Evolutionary conservation across 1,140 invertebrate genomes (phyloP), one percentile per base, ranked within the genome.

Genomic region (Uloborus diversus): DNA sequence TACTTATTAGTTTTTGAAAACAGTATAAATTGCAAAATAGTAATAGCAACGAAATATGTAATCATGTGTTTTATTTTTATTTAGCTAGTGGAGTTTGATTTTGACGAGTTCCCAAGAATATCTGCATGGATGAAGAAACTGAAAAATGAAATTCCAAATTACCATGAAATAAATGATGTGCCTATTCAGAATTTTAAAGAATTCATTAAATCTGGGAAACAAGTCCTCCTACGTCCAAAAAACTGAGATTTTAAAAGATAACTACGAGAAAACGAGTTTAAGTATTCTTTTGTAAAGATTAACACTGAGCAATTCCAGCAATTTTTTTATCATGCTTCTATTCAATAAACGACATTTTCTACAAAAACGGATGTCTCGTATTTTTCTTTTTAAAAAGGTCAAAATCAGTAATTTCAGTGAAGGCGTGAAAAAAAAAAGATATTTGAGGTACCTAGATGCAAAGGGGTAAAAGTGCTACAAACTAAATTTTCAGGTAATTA

Each of bases 321-420:
- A 9, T 9, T 9, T 30, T 68, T 9, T 28, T 68, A 5, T 35
- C 32, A 68, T 30, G 64, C 65, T 51, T 32, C 42, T 4, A 30
- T 51, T 17, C 28, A 51, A 47, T 9, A 28, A 49, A 49, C 11
- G 4, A 42, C 37, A 65, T 71, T 32, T 11, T 32, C 32, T 51
- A 17, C 37, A 35, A 57, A 13, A 57, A 49, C 49, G 49, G 27
- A 56, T 35, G 32, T 35, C 81, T 83, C 79, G 82, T 81, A 30
- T 65, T 25, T 32, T 51, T 20, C 47, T 51, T 49, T 47, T 47
- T 17, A 7, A 14, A 53, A 53, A 53, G 2, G 7, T 14, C 20
- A 20, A 20, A n/a, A 53, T 53, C 51, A 20, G n/a, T 53, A n/a
- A n/a, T n/a, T n/a, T n/a, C n/a, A n/a, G n/a, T n/a, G n/a, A n/a